Evolutionary conservation across 2,888 invertebrate genomes (phyloP).

Genomic region (Anoplius nigerrimus): DNA sequence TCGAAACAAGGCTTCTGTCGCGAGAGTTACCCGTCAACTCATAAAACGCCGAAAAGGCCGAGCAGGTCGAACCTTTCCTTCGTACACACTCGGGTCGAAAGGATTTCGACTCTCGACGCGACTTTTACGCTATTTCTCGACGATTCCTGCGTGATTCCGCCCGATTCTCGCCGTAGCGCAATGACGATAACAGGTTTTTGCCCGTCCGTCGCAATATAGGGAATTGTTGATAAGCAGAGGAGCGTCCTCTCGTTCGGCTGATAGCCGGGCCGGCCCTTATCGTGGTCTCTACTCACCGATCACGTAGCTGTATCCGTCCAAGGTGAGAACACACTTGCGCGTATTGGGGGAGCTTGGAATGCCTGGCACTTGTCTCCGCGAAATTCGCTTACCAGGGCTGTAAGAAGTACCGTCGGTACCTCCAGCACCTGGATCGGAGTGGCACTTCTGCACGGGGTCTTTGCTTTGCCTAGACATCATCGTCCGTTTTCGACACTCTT

Average conservation of each 20-base stretch:
- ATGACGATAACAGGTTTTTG: conserved; percentile 1
- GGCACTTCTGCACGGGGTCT: conserved; percentile 82
- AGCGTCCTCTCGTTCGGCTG: conserved; percentile 4
- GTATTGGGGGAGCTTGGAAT: conserved; percentile 76
- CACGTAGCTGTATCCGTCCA: conserved; percentile 91
- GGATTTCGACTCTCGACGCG: not conserved
- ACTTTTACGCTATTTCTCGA: too few species aligned
- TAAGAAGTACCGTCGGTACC: conserved; percentile 58
- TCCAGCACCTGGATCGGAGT: conserved; percentile 80
- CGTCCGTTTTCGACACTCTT: conserved; percentile 33
- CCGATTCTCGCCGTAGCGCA: too few species aligned
- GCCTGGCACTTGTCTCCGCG: conserved; percentile 64
- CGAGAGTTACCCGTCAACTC: too few species aligned
- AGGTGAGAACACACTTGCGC: conserved; percentile 87
- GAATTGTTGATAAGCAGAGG: conserved; percentile 1
- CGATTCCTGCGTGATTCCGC: too few species aligned
- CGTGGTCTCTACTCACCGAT: conserved; percentile 79
- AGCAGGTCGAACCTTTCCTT: not conserved
- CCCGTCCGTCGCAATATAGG: not conserved
- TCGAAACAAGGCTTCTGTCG: too few species aligned
- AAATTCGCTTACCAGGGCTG: conserved; percentile 61
- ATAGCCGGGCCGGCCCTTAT: conserved; percentile 9
- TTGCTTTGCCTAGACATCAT: conserved; percentile 74
- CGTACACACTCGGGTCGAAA: not conserved
- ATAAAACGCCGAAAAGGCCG: too few species aligned